phyloP scores from a whole-genome alignment of 2,797 vertebrate genomes.

The Garrulus glandarius region DNA sequence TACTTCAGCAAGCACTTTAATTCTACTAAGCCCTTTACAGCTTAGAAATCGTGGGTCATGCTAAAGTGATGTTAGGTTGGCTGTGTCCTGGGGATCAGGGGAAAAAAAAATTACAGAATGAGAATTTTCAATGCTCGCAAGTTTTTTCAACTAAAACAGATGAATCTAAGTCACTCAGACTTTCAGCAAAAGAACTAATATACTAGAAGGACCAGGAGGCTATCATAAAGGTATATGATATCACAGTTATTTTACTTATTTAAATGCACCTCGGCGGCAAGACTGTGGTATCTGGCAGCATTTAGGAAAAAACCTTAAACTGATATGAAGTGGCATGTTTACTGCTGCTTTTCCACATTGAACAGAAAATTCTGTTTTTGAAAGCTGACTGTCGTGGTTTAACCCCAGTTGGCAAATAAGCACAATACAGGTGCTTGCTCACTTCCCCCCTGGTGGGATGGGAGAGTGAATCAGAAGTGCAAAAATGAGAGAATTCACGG shows the following conservation, averaged over 20 bases:
- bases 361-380: not conserved
- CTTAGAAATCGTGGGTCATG: not conserved
- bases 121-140: not conserved
- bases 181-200: not conserved
- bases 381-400: not conserved
- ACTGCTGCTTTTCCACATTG: not conserved
- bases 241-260: not conserved
- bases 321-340: not conserved
- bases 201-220: not conserved
- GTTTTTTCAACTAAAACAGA: not conserved
- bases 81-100: not conserved
- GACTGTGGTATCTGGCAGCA: not conserved
- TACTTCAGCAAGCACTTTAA: not conserved
- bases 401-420: not conserved
- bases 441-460: accelerated
- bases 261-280: not conserved
- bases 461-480: not conserved
- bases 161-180: not conserved
- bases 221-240: not conserved
- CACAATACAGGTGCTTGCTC: accelerated
- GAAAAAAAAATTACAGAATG: not conserved
- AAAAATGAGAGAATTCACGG: not conserved
- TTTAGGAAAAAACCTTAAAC: not conserved
- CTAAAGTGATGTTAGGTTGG: not conserved
- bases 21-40: not conserved